Conservation (phyloP, 2,888 invertebrate genomes). For the Taphrorychus bicolor region DNA sequence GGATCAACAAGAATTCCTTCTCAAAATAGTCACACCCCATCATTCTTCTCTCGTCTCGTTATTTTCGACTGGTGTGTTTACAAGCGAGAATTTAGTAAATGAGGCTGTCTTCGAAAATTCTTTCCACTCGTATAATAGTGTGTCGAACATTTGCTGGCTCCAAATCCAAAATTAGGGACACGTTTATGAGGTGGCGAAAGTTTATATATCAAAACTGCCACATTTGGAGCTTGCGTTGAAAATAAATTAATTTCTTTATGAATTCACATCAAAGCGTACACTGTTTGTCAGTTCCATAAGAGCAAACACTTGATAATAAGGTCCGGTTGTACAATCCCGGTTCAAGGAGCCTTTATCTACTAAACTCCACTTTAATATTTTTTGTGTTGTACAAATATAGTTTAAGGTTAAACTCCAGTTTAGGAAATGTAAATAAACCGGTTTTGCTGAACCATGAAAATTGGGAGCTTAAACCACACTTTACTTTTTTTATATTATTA, state of each 20-base stretch:
- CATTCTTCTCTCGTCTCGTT: slow-evolving; percentile 28
- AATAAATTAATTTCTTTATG: too few relatives aligned
- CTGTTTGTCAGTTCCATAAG: too few relatives aligned
- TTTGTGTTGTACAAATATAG: not conserved
- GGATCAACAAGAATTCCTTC: slow-evolving; percentile 17
- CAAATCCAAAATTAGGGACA: slow-evolving; percentile 28
- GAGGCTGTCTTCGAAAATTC: slow-evolving; percentile 37
- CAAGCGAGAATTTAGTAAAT: slow-evolving; percentile 39
- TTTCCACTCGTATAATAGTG: slow-evolving; percentile 30
- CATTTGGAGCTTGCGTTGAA: not conserved
- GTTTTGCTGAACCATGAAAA: not conserved
- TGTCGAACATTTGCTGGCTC: slow-evolving; percentile 21
- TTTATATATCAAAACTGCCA: not conserved
- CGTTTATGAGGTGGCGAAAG: slow-evolving; percentile 29
- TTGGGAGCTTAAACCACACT: not conserved
- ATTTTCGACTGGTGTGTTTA: slow-evolving; percentile 33
- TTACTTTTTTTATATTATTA: not conserved
- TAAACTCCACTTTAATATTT: not conserved
- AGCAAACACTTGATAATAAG: too few relatives aligned
- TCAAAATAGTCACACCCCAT: slow-evolving; percentile 21
- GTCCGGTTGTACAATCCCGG: not conserved
- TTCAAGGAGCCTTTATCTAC: not conserved
- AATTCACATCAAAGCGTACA: too few relatives aligned
- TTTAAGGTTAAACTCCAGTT: not conserved
- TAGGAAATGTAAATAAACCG: not conserved